phyloP scores from a whole-genome alignment of 1,140 invertebrate genomes.

The Drosophila obscura region DNA sequence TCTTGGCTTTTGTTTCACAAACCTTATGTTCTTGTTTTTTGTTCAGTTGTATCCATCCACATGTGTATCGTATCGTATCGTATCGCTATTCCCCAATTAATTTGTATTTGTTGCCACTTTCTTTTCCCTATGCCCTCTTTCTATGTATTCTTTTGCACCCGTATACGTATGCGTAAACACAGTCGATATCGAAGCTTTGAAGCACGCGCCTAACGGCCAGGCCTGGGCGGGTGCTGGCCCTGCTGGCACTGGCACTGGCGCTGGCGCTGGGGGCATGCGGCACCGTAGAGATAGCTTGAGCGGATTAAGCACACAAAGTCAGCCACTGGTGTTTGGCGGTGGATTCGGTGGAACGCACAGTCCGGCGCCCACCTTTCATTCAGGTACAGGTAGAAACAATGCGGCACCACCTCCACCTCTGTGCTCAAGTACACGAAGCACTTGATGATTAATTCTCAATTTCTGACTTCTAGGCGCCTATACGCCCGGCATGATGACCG shows the following conservation, averaged over 20 bases:
- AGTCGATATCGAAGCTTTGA: constrained; percentile 84
- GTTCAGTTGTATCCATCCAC: constrained; percentile 25
- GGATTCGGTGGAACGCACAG: constrained; percentile 81
- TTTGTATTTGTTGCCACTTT: constrained; percentile 55
- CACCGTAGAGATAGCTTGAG: constrained; percentile 84
- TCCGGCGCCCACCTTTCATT: constrained; percentile 83
- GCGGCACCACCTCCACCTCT: neutral
- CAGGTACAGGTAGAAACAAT: constrained; percentile 80
- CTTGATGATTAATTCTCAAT: constrained; percentile 6
- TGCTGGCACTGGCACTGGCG: constrained; percentile 25
- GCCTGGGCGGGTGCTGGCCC: constrained; percentile 55
- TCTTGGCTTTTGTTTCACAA: constrained; percentile 14
- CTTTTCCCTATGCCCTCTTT: constrained; percentile 47
- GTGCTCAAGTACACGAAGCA: no score
- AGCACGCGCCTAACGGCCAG: constrained; percentile 78
- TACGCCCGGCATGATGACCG: constrained; percentile 89
- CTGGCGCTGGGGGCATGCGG: constrained; percentile 76
- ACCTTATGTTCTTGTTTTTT: constrained; percentile 20
- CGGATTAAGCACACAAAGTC: constrained; percentile 84
- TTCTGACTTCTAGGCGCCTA: constrained; percentile 84
- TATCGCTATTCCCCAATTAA: constrained; percentile 30
- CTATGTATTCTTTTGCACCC: constrained; percentile 56
- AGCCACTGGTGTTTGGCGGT: constrained; percentile 81
- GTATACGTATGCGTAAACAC: constrained; percentile 39
- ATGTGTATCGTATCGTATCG: neutral